Evolutionary conservation across 2,797 vertebrate genomes (phyloP), one percentile per base, ranked within the genome.

Genomic region (Setipinna tenuifilis): DNA sequence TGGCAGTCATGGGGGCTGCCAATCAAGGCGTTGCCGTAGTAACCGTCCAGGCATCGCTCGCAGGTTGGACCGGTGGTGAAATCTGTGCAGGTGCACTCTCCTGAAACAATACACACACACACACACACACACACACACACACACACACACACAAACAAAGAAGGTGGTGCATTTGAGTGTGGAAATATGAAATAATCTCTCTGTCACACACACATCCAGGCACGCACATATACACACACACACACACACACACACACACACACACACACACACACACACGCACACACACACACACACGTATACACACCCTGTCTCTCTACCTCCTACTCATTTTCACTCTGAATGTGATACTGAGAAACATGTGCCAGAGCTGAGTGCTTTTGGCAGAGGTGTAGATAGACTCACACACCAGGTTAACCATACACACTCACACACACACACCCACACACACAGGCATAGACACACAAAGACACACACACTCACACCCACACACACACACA

Each of bases 51-150:
- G 91, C 98, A 99, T 87, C 87, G 96, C 91, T 98, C 96, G 0
- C 98, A 99, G 94, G 94, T 95, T 0, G 87, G 87, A 16, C 98
- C 98, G 0, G 95, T 91, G 0, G 98, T 98, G 71, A 97, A 96
- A 93, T 97, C 94, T 48, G 89, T 88, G 65, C 98, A 99, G 62
- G 86, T 92, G 84, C 98, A 99, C 84, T 91, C 92, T 87, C 98
- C 98, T 99, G 93, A 85, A 25, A 92, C 57, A 88, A 71, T 57
- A 44, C 35, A 19, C 0, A 58, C 17, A 46, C 84, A 83, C 31
- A 58, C 78, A 85, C 57, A 82, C 31, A 78, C 71, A 78, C 58
- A 59, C 50, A 54, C 50, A 54, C 50, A 44, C 35, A 19, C 0
- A 58, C 17, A 46, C 84, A 83, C 31, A 58, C 78, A 85, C 78